Evolutionary conservation across 2,888 invertebrate species (phyloP).

Genomic region (Drosophila anceps): DNA sequence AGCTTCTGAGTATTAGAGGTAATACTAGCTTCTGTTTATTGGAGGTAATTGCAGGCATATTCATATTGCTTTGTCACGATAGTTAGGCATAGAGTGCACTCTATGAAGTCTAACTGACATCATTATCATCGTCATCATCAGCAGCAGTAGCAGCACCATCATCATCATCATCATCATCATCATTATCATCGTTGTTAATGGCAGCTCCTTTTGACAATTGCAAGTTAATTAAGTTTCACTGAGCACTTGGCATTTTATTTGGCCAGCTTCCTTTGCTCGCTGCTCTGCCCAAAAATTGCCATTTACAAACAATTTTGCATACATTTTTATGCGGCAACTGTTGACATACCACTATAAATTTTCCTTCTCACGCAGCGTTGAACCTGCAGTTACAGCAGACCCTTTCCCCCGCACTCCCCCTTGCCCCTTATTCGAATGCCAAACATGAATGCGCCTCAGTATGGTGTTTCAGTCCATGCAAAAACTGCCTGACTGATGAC

Average conservation of each 20-base stretch:
- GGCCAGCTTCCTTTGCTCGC: neutral
- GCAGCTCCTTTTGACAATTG: slow-evolving; percentile 9
- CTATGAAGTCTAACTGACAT: slow-evolving; percentile 7
- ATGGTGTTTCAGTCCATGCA: slow-evolving; percentile 45
- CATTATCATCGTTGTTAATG: slow-evolving; percentile 8
- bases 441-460: slow-evolving; percentile 42
- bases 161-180: neutral
- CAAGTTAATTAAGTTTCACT: slow-evolving; percentile 38
- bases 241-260: slow-evolving; percentile 25
- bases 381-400: slow-evolving; percentile 28
- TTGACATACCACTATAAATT: slow-evolving; percentile 77
- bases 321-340: slow-evolving; percentile 75
- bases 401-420: neutral
- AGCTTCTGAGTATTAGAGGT: neutral
- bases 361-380: slow-evolving; percentile 41
- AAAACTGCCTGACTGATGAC: slow-evolving; percentile 68
- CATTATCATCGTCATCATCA: neutral
- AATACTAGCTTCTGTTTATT: neutral
- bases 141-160: too few relatives aligned
- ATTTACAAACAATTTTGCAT: slow-evolving; percentile 80
- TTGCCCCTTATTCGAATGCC: slow-evolving; percentile 22
- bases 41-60: neutral
- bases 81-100: slow-evolving; percentile 1
- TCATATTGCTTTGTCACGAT: neutral
- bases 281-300: slow-evolving; percentile 57